Conservation (phyloP, 2,888 invertebrate species). For the Rotaria sp. region DNA sequence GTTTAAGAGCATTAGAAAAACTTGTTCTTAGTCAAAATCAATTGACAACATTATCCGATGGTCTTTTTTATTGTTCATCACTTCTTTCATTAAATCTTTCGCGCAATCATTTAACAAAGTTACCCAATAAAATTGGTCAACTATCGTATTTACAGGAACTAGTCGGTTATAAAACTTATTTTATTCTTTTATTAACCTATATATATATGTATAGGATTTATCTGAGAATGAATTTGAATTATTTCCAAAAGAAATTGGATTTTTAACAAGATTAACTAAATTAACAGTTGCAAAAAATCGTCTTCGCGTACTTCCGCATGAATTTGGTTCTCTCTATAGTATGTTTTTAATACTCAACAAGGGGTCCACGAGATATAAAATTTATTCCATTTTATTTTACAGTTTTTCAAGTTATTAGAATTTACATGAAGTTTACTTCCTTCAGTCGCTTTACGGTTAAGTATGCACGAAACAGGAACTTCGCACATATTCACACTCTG, state of each 20-base stretch:
- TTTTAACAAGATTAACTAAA: slow-evolving; percentile 18
- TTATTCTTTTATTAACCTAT: neutral
- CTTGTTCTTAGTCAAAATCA: slow-evolving; percentile 15
- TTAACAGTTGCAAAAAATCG: slow-evolving; percentile 19
- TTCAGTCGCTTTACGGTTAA: too few relatives aligned
- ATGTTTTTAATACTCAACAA: neutral
- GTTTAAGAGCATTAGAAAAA: neutral
- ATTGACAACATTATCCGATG: slow-evolving; percentile 6
- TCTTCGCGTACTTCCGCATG: neutral
- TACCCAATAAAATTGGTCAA: slow-evolving; percentile 19
- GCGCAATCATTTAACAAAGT: neutral
- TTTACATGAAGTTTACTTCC: too few relatives aligned
- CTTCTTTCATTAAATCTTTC: slow-evolving; percentile 13
- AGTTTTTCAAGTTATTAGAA: too few relatives aligned
- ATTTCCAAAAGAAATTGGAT: slow-evolving; percentile 26
- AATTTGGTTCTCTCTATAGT: slow-evolving; percentile 20
- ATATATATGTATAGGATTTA: neutral
- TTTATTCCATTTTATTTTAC: too few relatives aligned
- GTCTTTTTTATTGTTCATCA: neutral
- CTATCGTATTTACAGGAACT: neutral
- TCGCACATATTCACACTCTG: too few relatives aligned
- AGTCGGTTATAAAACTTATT: neutral
- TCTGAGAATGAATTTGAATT: slow-evolving; percentile 13
- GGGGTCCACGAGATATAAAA: too few relatives aligned
- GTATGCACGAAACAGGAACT: too few relatives aligned